Evolutionary conservation across 2,797 vertebrate species (phyloP).

Genomic region (Notolabrus celidotus): DNA sequence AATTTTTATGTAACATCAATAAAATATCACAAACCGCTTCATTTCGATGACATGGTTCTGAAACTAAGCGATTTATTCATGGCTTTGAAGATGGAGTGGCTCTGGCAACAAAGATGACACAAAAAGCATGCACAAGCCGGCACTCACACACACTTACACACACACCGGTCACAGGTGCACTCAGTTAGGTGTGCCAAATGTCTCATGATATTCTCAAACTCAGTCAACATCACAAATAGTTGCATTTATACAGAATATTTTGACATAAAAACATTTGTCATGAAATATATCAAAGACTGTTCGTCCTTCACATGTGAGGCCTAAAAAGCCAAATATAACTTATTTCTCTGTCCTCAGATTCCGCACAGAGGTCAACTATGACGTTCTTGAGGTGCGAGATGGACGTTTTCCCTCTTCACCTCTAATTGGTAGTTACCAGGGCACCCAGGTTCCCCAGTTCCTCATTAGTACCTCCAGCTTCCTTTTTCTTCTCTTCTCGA

Average conservation of each 20-base stretch:
- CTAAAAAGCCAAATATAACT: not conserved
- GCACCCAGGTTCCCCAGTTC: conserved; percentile 99
- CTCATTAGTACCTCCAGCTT: conserved; percentile 99
- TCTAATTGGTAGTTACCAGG: conserved; percentile 96
- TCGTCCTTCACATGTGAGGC: not conserved
- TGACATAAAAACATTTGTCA: not conserved
- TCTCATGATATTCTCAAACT: not conserved
- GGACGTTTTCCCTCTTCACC: conserved; percentile 94
- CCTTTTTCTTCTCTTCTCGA: conserved; percentile 95
- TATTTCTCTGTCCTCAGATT: conserved; percentile 84
- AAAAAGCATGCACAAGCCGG: not conserved
- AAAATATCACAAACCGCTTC: conserved; percentile 78
- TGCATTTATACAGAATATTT: not conserved
- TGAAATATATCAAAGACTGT: not conserved
- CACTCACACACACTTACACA: not conserved
- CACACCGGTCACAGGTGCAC: not conserved
- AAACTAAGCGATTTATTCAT: conserved; percentile 76
- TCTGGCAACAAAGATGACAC: conserved; percentile 53
- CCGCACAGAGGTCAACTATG: conserved; percentile 98
- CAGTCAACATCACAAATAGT: not conserved
- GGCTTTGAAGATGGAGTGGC: conserved; percentile 77
- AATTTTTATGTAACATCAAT: conserved; percentile 83
- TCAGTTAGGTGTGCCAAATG: conserved; percentile 9
- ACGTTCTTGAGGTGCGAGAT: conserved; percentile 95
- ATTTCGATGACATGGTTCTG: conserved; percentile 73